Conservation (phyloP, 2,113 vertebrate genomes). For the Capreolus pygargus region DNA sequence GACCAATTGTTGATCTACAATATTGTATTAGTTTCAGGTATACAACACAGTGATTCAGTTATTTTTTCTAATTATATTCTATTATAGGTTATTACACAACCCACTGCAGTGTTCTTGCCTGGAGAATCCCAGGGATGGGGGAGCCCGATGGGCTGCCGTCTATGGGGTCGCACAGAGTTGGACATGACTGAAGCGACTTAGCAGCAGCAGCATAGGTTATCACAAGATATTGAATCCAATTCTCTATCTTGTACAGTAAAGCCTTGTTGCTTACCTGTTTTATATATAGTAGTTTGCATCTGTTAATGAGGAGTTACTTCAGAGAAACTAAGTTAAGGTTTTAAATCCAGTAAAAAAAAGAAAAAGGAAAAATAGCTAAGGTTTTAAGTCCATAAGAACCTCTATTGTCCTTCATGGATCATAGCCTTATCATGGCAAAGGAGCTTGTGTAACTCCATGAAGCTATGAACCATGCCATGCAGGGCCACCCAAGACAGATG, state of each 20-base stretch:
- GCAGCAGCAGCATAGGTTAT: background rate
- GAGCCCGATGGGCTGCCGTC: background rate
- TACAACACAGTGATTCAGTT: background rate
- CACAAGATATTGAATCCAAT: background rate
- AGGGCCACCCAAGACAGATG: background rate
- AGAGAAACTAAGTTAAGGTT: background rate
- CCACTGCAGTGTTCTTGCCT: background rate
- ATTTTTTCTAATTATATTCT: background rate
- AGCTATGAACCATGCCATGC: background rate
- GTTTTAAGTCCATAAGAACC: background rate
- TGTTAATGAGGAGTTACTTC: background rate
- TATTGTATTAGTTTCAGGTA: background rate
- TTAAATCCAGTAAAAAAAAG: background rate
- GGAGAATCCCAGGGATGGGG: accelerated
- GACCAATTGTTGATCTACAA: background rate
- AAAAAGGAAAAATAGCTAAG: background rate
- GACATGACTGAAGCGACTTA: background rate
- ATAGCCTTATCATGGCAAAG: background rate
- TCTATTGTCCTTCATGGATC: background rate
- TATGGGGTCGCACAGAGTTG: background rate
- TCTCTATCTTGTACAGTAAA: background rate
- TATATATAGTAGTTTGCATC: background rate
- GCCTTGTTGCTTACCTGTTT: background rate
- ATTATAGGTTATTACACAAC: background rate
- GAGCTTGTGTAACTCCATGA: background rate